These are phyloP conservation scores for Okamejei kenojei DNA, from an alignment of 2,797 vertebrate species.

Conservation along the genomic window DNA sequence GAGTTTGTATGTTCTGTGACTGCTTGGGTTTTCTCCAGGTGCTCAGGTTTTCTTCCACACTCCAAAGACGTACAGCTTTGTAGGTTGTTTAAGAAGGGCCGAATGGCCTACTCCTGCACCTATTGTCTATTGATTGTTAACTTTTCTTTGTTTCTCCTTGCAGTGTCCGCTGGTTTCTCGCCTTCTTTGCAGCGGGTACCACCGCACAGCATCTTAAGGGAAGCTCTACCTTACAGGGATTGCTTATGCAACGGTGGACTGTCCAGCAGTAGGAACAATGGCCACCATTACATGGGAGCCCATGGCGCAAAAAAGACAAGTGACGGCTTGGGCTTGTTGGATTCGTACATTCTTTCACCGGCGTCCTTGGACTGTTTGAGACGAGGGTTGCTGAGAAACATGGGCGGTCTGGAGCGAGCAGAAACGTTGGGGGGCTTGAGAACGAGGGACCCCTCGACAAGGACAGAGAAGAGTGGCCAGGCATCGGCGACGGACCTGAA, in stretches of 20 bases:
- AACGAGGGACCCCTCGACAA: not conserved
- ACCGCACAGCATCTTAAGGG: not conserved
- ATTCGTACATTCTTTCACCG: not conserved
- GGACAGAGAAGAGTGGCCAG: constrained; percentile 17
- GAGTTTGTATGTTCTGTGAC: no score
- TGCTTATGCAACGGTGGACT: not conserved
- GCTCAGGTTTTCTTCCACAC: no score
- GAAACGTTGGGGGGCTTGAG: not conserved
- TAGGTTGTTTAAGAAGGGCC: no score
- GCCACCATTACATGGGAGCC: not conserved
- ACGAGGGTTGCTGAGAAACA: not conserved
- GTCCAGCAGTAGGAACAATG: not conserved
- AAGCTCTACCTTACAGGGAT: not conserved
- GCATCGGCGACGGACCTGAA: not conserved
- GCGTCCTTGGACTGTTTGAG: constrained; percentile 15
- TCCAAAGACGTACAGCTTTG: no score
- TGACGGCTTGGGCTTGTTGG: not conserved
- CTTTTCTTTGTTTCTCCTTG: not conserved
- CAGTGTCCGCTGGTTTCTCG: not conserved
- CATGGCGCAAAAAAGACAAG: not conserved
- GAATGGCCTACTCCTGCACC: no score
- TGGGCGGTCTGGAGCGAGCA: not conserved
- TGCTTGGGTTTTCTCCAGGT: no score
- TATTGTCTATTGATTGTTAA: not conserved
- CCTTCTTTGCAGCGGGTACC: not conserved